Evolutionary conservation across 1,140 invertebrate species (phyloP).

Genomic region (Anthonomus grandis): DNA sequence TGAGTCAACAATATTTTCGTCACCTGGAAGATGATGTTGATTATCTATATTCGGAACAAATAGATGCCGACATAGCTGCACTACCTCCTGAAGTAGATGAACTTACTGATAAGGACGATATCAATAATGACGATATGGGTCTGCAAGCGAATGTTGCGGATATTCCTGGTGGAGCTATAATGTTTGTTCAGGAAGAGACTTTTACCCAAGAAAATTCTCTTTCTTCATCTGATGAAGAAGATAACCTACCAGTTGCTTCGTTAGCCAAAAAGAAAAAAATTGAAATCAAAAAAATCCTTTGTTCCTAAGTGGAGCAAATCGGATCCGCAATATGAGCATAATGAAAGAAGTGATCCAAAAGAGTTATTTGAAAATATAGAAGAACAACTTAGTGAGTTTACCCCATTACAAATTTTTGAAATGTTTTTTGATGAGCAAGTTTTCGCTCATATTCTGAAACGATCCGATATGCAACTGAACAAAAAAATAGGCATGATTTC

Average conservation of each 20-base stretch:
- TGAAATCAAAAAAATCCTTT: too few relatives aligned
- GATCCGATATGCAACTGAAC: not conserved
- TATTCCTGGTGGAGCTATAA: too few relatives aligned
- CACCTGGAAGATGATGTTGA: slow-evolving; percentile 15
- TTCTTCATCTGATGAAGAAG: too few relatives aligned
- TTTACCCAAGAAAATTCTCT: too few relatives aligned
- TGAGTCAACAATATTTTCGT: slow-evolving; percentile 21
- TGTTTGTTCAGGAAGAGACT: too few relatives aligned
- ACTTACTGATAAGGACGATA: slow-evolving; percentile 23
- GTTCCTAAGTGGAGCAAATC: too few relatives aligned
- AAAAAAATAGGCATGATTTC: not conserved
- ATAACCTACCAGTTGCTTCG: too few relatives aligned
- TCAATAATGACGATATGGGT: slow-evolving; percentile 14
- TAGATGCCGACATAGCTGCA: slow-evolving; percentile 20
- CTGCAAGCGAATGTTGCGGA: not conserved
- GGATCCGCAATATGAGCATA: too few relatives aligned
- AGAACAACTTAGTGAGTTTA: not conserved
- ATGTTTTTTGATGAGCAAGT: not conserved
- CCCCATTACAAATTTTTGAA: not conserved
- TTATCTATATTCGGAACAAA: slow-evolving; percentile 20
- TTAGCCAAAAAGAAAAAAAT: too few relatives aligned
- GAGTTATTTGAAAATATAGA: not conserved
- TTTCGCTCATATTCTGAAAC: not conserved
- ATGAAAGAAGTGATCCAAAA: too few relatives aligned
- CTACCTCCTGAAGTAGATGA: slow-evolving; percentile 26